Conservation (phyloP, 2,888 invertebrate species). For the Calephelis perditalis region DNA sequence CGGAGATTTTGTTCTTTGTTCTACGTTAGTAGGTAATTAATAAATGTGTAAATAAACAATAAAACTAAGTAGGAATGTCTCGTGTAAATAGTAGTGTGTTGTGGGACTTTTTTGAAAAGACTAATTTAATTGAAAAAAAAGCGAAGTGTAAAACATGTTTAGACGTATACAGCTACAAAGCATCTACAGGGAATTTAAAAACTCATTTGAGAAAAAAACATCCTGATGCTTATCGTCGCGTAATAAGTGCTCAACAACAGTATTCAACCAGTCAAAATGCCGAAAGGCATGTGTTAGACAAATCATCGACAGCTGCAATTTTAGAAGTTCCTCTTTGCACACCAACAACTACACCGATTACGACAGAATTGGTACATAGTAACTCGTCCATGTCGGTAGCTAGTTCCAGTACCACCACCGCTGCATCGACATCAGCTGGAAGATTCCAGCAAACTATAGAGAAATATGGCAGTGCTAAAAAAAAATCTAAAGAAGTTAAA, state of each 20-base stretch:
- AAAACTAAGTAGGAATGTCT: too few species aligned
- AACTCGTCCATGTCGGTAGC: not conserved
- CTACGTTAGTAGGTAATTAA: too few species aligned
- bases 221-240: not conserved
- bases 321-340: not conserved
- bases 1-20: too few species aligned
- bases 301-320: too few species aligned
- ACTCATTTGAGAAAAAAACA: not conserved
- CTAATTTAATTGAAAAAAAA: not conserved
- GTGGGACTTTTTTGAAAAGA: too few species aligned
- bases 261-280: not conserved
- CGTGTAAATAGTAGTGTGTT: too few species aligned
- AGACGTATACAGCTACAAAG: not conserved
- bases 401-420: not conserved
- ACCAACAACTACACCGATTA: not conserved
- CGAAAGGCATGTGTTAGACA: not conserved
- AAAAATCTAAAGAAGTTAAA: constrained; percentile 17
- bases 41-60: too few species aligned
- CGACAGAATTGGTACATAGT: not conserved
- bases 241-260: not conserved
- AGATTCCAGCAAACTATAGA: not conserved
- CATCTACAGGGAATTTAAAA: not conserved
- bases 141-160: not conserved
- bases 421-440: not conserved
- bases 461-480: not conserved